Conservation (phyloP, 2,797 vertebrate species). For the Sebastes paucispinis region DNA sequence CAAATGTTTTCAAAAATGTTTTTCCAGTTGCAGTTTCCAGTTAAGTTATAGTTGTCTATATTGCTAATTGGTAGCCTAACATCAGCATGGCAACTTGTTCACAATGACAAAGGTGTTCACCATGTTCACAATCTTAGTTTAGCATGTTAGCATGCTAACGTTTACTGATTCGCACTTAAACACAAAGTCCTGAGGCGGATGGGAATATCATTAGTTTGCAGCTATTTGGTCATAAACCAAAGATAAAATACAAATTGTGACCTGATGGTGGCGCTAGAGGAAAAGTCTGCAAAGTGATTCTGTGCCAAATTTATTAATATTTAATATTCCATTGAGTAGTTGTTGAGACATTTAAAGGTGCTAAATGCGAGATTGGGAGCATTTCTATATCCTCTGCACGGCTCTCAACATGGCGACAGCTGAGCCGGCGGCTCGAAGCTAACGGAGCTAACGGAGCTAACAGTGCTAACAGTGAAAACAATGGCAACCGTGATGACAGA, state of each 20-base stretch:
- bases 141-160: not conserved
- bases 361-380: too few species aligned
- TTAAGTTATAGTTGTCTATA: not conserved
- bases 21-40: not conserved
- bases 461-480: too few species aligned
- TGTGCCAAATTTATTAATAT: not conserved
- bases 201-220: not conserved
- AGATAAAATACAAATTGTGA: not conserved
- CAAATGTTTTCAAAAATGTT: not conserved
- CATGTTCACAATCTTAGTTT: not conserved
- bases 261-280: not conserved
- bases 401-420: too few species aligned
- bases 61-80: not conserved
- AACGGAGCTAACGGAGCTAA: too few species aligned
- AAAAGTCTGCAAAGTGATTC: not conserved
- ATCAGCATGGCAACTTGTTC: not conserved
- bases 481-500: too few species aligned
- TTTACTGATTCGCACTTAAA: not conserved
- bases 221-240: not conserved
- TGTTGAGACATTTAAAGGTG: not conserved
- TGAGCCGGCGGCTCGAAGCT: too few species aligned
- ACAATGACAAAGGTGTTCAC: not conserved
- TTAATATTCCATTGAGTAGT: not conserved
- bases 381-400: accelerated
- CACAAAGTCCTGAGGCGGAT: not conserved